phyloP scores from a whole-genome alignment of 2,888 invertebrate genomes.

The Endomychus coccineus region DNA sequence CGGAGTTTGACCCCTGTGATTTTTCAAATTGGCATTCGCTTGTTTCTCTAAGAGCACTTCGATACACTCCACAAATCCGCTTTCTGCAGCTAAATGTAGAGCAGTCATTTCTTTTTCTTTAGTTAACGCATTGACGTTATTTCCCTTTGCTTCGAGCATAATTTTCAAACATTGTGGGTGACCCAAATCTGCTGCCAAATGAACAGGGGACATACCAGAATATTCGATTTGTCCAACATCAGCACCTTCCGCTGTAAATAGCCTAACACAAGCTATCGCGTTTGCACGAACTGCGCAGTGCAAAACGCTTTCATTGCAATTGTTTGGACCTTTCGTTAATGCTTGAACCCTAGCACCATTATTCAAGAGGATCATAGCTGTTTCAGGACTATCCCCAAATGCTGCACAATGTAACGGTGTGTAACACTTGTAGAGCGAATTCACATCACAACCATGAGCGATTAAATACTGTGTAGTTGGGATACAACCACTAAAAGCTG shows the following conservation, averaged over 20 bases:
- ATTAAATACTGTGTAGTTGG: conserved; percentile 64
- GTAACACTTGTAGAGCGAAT: conserved; percentile 62
- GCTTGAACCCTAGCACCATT: conserved; percentile 61
- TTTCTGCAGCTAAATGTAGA: conserved; percentile 81
- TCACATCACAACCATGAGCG: conserved; percentile 59
- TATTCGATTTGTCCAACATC: conserved; percentile 69
- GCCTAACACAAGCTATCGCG: conserved; percentile 68
- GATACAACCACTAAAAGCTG: conserved; percentile 70
- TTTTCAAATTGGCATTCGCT: conserved; percentile 67
- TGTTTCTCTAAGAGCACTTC: conserved; percentile 64
- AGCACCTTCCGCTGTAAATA: conserved; percentile 68
- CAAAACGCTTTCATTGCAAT: conserved; percentile 68
- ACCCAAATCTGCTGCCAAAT: conserved; percentile 73
- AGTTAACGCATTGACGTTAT: conserved; percentile 63
- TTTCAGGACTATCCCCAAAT: conserved; percentile 77
- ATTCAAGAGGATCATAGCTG: conserved; percentile 68
- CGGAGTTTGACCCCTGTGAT: conserved; percentile 75
- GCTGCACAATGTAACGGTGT: conserved; percentile 86
- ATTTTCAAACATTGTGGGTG: conserved; percentile 67
- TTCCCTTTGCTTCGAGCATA: conserved; percentile 64
- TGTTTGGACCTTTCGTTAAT: conserved; percentile 52
- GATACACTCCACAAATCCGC: conserved; percentile 76
- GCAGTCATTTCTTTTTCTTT: conserved; percentile 71
- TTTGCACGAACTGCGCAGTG: conserved; percentile 84
- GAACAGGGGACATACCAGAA: conserved; percentile 71